Percentiles rank a stretch among this genome's conserved stretches.
Conservation (phyloP, 1,140 invertebrate genomes). For the Temnothorax curvispinosus region DNA sequence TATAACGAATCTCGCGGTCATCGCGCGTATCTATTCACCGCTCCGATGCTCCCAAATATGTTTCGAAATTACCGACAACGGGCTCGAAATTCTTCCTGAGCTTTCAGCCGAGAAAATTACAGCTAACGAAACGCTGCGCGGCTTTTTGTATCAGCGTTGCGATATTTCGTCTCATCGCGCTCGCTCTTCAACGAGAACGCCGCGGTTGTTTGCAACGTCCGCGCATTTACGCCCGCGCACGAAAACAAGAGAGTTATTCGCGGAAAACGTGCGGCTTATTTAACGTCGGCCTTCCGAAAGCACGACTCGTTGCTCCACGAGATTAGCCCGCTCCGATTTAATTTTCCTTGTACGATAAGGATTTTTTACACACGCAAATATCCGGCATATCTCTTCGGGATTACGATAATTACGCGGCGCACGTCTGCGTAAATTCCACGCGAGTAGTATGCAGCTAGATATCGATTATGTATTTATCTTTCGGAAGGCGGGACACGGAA, state of each 20-base stretch:
- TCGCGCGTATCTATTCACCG: conserved; percentile 41
- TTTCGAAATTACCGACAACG: conserved; percentile 38
- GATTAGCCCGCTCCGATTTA: background rate
- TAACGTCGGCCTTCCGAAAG: background rate
- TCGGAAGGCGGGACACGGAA: background rate
- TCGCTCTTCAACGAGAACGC: conserved; percentile 4
- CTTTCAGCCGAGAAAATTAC: conserved; percentile 53
- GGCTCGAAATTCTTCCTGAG: conserved; percentile 39
- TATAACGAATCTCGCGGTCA: conserved; percentile 7
- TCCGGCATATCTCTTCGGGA: background rate
- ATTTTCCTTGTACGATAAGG: background rate
- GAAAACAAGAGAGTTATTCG: conserved; percentile 40
- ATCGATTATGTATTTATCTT: conserved; percentile 17
- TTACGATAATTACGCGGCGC: background rate
- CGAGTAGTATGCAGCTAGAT: background rate
- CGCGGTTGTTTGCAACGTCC: background rate
- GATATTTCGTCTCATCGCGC: conserved; percentile 57
- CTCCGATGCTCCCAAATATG: conserved; percentile 35
- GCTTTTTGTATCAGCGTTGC: conserved; percentile 42
- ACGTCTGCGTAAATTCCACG: background rate
- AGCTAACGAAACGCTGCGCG: conserved; percentile 26
- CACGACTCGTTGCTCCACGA: background rate
- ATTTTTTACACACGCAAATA: background rate
- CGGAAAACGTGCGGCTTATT: background rate
- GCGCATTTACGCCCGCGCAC: background rate